Conservation (phyloP, 2,888 invertebrate genomes). For the Idaea aversata region DNA sequence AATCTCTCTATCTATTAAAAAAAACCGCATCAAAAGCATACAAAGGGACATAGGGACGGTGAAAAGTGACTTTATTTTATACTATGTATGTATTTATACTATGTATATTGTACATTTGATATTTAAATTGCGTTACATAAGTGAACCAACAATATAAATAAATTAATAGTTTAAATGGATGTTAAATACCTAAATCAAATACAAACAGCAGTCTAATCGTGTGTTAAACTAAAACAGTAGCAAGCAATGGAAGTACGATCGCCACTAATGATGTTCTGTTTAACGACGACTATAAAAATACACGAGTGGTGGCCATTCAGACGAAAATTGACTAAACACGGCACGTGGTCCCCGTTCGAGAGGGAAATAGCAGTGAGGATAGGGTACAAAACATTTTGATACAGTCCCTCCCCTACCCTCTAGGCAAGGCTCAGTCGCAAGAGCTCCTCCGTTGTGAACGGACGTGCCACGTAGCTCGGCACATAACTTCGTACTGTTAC, state of each 20-base stretch:
- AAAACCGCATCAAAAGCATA: too few relatives aligned
- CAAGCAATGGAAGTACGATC: slow-evolving; percentile 50
- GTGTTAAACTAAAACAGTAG: slow-evolving; percentile 30
- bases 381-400: slow-evolving; percentile 61
- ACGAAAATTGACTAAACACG: slow-evolving; percentile 66
- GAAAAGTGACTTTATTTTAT: too few relatives aligned
- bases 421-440: slow-evolving; percentile 58
- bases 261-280: slow-evolving; percentile 60
- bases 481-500: slow-evolving; percentile 58
- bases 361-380: slow-evolving; percentile 65
- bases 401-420: slow-evolving; percentile 56
- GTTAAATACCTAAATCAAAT: slow-evolving; percentile 26
- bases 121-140: too few relatives aligned
- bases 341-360: slow-evolving; percentile 65
- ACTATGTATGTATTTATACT: too few relatives aligned
- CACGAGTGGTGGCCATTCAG: slow-evolving; percentile 52
- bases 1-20: too few relatives aligned
- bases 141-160: too few relatives aligned
- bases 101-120: too few relatives aligned
- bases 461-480: slow-evolving; percentile 35
- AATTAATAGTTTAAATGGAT: slow-evolving; percentile 14
- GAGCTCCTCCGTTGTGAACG: slow-evolving; percentile 48
- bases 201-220: slow-evolving; percentile 19
- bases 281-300: slow-evolving; percentile 66
- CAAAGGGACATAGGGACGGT: too few relatives aligned